Conservation (phyloP, 2,113 vertebrate species). For the Rhabdornis inornatus region DNA sequence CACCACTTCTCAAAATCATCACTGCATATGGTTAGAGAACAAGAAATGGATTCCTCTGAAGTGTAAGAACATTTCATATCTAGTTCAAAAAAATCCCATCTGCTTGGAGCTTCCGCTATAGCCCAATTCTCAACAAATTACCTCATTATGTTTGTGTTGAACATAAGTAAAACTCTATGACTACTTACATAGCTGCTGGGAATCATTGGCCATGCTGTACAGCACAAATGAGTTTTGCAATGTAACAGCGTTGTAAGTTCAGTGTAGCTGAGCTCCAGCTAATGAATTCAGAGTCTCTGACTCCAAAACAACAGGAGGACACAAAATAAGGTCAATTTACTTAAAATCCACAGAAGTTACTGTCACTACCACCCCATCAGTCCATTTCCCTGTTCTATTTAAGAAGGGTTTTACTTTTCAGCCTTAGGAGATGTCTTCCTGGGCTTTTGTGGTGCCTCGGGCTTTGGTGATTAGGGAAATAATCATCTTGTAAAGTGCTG, state of each 20-base stretch:
- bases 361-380: not conserved
- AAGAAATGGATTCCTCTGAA: not conserved
- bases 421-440: not conserved
- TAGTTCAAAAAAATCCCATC: not conserved
- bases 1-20: not conserved
- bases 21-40: not conserved
- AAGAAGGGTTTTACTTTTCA: not conserved
- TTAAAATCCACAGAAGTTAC: not conserved
- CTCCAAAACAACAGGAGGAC: not conserved
- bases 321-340: not conserved
- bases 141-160: not conserved
- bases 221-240: not conserved
- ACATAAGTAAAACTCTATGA: not conserved
- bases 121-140: not conserved
- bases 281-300: not conserved
- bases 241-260: accelerated
- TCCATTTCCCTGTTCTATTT: not conserved
- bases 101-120: not conserved
- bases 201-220: accelerated
- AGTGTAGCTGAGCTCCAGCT: not conserved
- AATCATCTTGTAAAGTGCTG: not conserved
- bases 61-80: not conserved
- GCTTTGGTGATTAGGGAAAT: constrained; percentile 11
- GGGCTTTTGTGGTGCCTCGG: not conserved
- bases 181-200: not conserved